Conservation (phyloP, 2,113 vertebrate genomes). For the Pelusios castaneus region DNA sequence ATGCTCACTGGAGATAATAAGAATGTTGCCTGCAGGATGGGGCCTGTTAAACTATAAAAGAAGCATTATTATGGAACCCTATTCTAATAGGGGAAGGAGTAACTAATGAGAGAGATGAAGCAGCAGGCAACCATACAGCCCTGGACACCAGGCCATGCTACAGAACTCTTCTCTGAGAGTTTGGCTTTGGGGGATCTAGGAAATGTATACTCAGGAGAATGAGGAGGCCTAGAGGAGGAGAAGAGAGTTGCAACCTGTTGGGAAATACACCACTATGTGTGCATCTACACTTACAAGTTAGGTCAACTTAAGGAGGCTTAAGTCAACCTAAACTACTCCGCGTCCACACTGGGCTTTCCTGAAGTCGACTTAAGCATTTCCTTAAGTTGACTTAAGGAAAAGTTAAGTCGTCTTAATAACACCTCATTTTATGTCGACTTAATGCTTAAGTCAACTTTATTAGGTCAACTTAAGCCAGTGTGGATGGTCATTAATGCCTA, state of each 20-base stretch:
- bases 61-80: rapidly evolving
- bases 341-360: too few relatives aligned
- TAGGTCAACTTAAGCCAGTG: too few relatives aligned
- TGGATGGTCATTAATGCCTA: too few relatives aligned
- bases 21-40: neutral
- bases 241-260: neutral
- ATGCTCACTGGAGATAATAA: neutral
- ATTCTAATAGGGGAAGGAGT: neutral
- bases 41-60: rapidly evolving
- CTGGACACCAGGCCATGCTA: neutral
- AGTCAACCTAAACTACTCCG: too few relatives aligned
- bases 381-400: too few relatives aligned
- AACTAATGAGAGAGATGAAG: neutral
- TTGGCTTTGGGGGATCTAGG: neutral
- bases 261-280: neutral
- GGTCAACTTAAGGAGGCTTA: too few relatives aligned
- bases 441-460: too few relatives aligned
- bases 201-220: neutral
- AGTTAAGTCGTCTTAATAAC: too few relatives aligned
- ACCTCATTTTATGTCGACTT: too few relatives aligned
- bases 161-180: neutral
- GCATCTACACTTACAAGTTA: too few relatives aligned
- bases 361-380: too few relatives aligned
- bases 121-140: neutral
- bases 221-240: neutral